Base-by-base conservation (phyloP, 2,888 invertebrate species). In the Melinaea menophilus region DNA sequence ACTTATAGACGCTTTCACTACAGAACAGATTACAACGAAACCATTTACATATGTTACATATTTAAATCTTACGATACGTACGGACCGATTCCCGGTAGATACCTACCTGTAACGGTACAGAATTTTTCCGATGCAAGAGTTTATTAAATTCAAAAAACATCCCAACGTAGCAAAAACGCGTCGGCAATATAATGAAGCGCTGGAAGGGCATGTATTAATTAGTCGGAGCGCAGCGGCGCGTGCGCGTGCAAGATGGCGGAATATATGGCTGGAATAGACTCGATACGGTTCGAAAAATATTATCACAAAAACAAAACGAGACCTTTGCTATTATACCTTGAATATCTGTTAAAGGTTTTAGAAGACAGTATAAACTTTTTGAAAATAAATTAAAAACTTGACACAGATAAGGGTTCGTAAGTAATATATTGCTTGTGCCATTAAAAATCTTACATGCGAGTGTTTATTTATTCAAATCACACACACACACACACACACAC, bases 191-290 rank as follows among this genome's bases (percentile, higher is more conserved):
- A 86, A 86, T 86, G 80, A 86, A 84, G 81, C 85, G 79, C 78
- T 82, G 77, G 79, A 85, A 86, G 86, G 86, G 84, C 83, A 77
- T 74, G 82, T 80, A 80, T 81, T 85, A 84, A 85, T 86, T 84
- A 84, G 79, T 66, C 69, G 75, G 78, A 79, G 80, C 75, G 74
- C 84, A 81, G 69, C 79, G 80, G 81, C 86, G 85, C 85, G 85
- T 84, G 85, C 84, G 79, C 82, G 74, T 67, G 68, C 74, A 67
- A 69, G 72, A 70, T 69, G 69, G 68, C 72, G 67, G 66, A 22
- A 60, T 59, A 61, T 65, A 62, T 63, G 66, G 66, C 63, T 66
- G 60, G 68, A 65, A 69, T 70, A 69, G 69, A 66, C 64, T 66
- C 68, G 72, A 71, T 67, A 71, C 72, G 73, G 70, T 72, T 67